These are phyloP conservation scores for Rapana venosa DNA, from an alignment of 2,888 invertebrate species.

Conservation along the genomic window DNA sequence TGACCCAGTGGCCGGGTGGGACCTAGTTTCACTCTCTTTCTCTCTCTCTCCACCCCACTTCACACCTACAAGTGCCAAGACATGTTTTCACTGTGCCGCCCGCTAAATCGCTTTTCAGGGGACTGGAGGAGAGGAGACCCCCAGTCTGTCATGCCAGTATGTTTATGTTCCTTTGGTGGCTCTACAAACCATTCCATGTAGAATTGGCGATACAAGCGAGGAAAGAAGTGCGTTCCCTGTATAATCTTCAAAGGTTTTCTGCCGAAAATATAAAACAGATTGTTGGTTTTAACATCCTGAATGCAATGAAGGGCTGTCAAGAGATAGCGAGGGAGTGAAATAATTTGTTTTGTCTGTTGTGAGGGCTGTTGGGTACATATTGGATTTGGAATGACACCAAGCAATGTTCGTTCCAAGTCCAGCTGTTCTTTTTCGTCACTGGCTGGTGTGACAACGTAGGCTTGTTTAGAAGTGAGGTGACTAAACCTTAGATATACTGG, in stretches of 20 bases:
- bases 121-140: not conserved
- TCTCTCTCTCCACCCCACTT: too few relatives aligned
- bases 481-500: too few relatives aligned
- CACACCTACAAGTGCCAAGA: constrained; percentile 24
- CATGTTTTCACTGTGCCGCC: constrained; percentile 14
- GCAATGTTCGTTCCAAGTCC: too few relatives aligned
- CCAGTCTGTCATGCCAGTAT: not conserved
- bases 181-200: not conserved
- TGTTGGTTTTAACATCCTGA: not conserved
- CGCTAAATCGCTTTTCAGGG: constrained; percentile 18
- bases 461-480: too few relatives aligned
- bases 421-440: too few relatives aligned
- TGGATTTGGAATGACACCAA: too few relatives aligned
- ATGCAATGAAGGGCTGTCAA: not conserved
- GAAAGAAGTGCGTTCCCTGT: not conserved
- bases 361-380: too few relatives aligned
- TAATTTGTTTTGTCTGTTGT: too few relatives aligned
- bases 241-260: too few relatives aligned
- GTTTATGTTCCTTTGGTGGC: not conserved
- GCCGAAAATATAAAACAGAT: not conserved
- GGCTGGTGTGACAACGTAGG: too few relatives aligned
- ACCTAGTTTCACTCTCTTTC: not conserved
- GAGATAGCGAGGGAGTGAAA: not conserved
- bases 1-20: not conserved
- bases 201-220: not conserved